These are phyloP conservation scores for Cephus runcator DNA, from an alignment of 2,888 invertebrate genomes.

Conservation along the genomic window DNA sequence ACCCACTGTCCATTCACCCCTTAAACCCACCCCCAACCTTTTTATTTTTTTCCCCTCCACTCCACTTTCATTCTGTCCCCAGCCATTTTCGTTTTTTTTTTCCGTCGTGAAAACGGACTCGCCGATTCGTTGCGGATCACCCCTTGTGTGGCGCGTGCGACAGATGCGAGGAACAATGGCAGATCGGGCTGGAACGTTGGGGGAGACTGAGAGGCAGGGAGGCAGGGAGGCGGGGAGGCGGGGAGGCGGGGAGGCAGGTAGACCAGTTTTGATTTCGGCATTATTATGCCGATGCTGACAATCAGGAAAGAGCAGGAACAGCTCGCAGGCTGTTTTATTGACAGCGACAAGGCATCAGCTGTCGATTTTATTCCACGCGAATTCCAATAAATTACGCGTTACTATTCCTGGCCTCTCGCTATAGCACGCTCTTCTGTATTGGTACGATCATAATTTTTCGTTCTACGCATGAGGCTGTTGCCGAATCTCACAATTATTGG, in stretches of 20 bases:
- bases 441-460: neutral
- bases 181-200: slow-evolving; percentile 14
- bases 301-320: slow-evolving; percentile 32
- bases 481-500: neutral
- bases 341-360: slow-evolving; percentile 38
- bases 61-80: neutral
- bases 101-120: neutral
- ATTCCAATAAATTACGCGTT: neutral
- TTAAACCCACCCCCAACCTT: slow-evolving; percentile 13
- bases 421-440: neutral
- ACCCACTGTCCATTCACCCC: slow-evolving; percentile 7
- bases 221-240: too few species aligned
- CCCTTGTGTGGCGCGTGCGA: slow-evolving; percentile 33
- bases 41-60: neutral
- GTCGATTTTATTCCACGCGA: slow-evolving; percentile 31
- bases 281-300: slow-evolving; percentile 41
- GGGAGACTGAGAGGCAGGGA: neutral
- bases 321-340: slow-evolving; percentile 23
- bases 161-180: slow-evolving; percentile 53
- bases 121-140: slow-evolving; percentile 1
- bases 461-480: neutral
- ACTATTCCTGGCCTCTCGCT: neutral
- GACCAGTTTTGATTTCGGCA: slow-evolving; percentile 46
- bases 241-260: slow-evolving; percentile 3
- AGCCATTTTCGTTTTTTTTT: neutral